A percentile compares a stretch with the other conserved stretches of the same genome.
phyloP scores from a whole-genome alignment of 2,113 vertebrate genomes.

The Cyprinodon variegatus region DNA sequence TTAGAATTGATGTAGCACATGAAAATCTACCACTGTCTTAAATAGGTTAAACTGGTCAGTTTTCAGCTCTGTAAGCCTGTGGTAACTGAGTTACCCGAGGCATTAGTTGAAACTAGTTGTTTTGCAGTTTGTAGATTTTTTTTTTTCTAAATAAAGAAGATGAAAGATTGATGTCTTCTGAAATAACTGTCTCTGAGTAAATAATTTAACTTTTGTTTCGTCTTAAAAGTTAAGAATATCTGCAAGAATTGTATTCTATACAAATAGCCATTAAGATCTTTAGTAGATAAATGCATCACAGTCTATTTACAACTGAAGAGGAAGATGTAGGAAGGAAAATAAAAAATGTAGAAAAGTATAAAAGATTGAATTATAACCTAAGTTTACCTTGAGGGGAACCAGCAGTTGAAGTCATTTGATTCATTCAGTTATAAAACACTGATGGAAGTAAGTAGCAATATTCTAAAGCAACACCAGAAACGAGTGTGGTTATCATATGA shows the following conservation, averaged over 20 bases:
- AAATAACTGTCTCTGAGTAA: not conserved
- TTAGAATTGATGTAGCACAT: too few relatives aligned
- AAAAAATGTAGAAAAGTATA: not conserved
- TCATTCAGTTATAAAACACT: not conserved
- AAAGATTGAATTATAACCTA: not conserved
- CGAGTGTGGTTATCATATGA: not conserved
- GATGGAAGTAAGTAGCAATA: not conserved
- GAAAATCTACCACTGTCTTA: too few relatives aligned
- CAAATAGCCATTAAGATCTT: not conserved
- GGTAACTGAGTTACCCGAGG: too few relatives aligned
- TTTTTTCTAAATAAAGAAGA: too few relatives aligned
- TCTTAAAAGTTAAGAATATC: too few relatives aligned
- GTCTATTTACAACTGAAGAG: not conserved
- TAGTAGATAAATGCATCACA: not conserved
- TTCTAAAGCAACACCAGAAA: not conserved
- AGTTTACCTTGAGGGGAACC: not conserved
- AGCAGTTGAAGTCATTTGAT: not conserved
- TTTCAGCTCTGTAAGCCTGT: too few relatives aligned
- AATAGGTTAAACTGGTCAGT: too few relatives aligned
- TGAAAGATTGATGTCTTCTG: not conserved
- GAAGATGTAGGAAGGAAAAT: not conserved
- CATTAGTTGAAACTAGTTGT: too few relatives aligned
- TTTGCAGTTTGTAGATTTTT: too few relatives aligned
- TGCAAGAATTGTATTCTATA: too few relatives aligned
- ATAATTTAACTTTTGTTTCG: too few relatives aligned